Conservation (phyloP, 1,140 invertebrate genomes). For the Aphelenchoides besseyi region DNA sequence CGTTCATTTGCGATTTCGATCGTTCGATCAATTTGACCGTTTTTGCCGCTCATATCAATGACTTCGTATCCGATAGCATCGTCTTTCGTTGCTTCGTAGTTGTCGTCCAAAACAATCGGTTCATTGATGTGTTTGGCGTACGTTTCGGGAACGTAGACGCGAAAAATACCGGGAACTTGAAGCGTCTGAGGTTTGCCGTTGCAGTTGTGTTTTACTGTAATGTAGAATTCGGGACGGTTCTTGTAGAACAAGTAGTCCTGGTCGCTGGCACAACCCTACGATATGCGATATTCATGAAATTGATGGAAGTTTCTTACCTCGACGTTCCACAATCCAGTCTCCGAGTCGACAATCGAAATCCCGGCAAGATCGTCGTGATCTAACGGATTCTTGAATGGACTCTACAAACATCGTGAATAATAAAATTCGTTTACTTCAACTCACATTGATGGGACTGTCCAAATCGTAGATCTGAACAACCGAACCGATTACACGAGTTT, state of each 20-base stretch:
- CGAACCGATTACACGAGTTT: constrained; percentile 30
- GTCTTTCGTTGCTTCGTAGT: constrained; percentile 11
- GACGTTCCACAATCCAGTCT: constrained; percentile 29
- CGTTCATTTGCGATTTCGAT: no score
- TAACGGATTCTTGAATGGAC: constrained; percentile 30
- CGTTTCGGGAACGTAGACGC: constrained; percentile 34
- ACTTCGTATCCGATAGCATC: constrained; percentile 2
- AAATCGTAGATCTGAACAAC: constrained; percentile 43
- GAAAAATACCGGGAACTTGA: constrained; percentile 27
- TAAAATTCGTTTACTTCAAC: constrained; percentile 4
- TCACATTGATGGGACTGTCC: constrained; percentile 38
- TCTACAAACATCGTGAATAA: constrained; percentile 26
- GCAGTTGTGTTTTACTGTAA: constrained; percentile 35
- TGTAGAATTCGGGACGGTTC: constrained; percentile 39
- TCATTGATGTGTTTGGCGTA: constrained; percentile 45
- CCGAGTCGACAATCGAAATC: constrained; percentile 28
- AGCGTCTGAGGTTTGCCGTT: constrained; percentile 31
- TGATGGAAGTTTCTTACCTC: constrained; percentile 38
- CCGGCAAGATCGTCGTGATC: constrained; percentile 47
- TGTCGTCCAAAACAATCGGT: constrained; percentile 42
- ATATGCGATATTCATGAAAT: neutral
- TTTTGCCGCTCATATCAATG: neutral
- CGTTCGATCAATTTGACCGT: no score
- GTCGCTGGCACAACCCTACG: neutral
- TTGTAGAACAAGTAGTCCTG: neutral